These are phyloP conservation scores for Masnerella sp. DNA, from an alignment of 2,888 invertebrate species.

Conservation along the genomic window DNA sequence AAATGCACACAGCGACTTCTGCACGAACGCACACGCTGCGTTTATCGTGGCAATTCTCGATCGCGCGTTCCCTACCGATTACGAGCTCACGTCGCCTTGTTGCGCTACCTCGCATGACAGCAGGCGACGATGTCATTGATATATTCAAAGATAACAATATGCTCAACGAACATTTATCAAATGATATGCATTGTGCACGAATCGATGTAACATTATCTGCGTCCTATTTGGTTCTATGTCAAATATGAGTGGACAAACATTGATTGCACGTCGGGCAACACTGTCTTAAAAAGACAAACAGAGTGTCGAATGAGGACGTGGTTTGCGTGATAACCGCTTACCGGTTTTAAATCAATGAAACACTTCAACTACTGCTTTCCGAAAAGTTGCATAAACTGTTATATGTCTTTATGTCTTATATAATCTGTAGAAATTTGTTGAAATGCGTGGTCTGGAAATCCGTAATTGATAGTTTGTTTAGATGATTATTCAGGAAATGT, in stretches of 20 bases:
- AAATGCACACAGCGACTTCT: conserved; percentile 15
- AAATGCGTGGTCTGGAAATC: too few species aligned
- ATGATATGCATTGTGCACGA: conserved; percentile 25
- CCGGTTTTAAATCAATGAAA: conserved; percentile 40
- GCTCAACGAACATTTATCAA: conserved; percentile 29
- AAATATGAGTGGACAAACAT: conserved; percentile 26
- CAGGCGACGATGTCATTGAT: conserved; percentile 41
- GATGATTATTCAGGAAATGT: too few species aligned
- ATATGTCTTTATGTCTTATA: too few species aligned
- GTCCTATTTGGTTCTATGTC: conserved; percentile 10
- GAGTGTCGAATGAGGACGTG: conserved; percentile 56
- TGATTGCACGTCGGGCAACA: conserved; percentile 21
- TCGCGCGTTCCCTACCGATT: conserved; percentile 32
- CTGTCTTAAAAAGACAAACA: conserved; percentile 36
- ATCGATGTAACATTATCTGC: conserved; percentile 25
- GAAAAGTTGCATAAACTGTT: too few species aligned
- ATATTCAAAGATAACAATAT: conserved; percentile 37
- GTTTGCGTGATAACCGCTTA: conserved; percentile 40
- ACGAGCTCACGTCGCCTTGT: conserved; percentile 24
- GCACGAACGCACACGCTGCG: conserved; percentile 22
- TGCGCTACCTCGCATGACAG: conserved; percentile 34
- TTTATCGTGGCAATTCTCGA: conserved; percentile 29
- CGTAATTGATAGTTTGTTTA: too few species aligned
- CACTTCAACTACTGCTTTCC: conserved; percentile 2
- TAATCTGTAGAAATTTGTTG: neutral